Base-by-base conservation (phyloP, 2,888 invertebrate species). In the Tolmerus cingulatus region DNA sequence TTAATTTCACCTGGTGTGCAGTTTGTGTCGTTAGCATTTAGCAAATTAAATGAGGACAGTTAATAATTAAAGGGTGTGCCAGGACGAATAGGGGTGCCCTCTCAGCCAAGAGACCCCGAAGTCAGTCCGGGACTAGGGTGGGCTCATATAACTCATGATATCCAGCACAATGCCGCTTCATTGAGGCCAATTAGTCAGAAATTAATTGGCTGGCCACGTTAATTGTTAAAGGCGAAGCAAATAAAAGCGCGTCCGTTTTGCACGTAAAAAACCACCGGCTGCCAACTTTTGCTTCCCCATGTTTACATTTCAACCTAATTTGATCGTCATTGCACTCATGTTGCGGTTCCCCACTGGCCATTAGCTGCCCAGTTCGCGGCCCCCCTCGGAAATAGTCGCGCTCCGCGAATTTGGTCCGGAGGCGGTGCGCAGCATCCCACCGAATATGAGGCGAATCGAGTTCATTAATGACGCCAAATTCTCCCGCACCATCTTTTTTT, bases 221-320 rank as follows among this genome's bases (percentile, higher is more conserved):
- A 85, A 85, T 85, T 85, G 74, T 85, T 85, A 85, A 74, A 85
- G 74, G 43, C 74, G 30, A 74, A 74, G 74, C 46, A 74, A 74
- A 85, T 85, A 85, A 74, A 85, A 85, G 74, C 40, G 12, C 51
- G 82, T 55, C 82, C 66, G 37, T 82, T 82, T 66, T 57, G 55
- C 34, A 57, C 66, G 57, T 57, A 82, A 57, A 82, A 46, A 85
- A 74, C 46, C 57, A 74, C 85, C 37, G 46, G 9, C 46, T 85
- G 74, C 74, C 74, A 85, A 74, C 16, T 85, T 57, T 85, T 34
- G 74, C 74, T 74, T 74, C 46, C 85, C 43, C 16, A 12, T 85
- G 85, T 85, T 85, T 85, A 85, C 85, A 85, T 74, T 85, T 74
- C 74, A 74, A 85, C 85, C 85, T 85, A 85, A 85, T 85, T 74